Evolutionary conservation across 2,888 invertebrate genomes (phyloP), one percentile per base, ranked within the genome.

Genomic region (Galeopsomyia nigrocyanea): DNA sequence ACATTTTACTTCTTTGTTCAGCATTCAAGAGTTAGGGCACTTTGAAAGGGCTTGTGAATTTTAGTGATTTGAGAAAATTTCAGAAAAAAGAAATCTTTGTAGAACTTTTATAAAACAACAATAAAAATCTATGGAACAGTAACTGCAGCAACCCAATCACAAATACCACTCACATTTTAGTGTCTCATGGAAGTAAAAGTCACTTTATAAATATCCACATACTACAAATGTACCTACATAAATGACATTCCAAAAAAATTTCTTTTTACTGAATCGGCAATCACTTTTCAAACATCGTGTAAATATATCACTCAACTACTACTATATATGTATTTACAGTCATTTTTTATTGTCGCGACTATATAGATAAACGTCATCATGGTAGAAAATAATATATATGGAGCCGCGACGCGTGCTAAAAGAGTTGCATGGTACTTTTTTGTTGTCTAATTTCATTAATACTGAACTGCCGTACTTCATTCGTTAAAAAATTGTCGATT

Each of bases 21-120:
- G 84, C 83, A 81, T 81, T 78, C 70, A 84, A 80, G 81, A 83
- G 76, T 70, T 82, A 83, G 84, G 84, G 84, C 83, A 84, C 84
- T 84, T 84, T 65, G 77, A 82, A 79, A 76, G 77, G 80, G 79
- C 61, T 60, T 49, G 56, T 71, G 26, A 75, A 62, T 63, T n/a
- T 70, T 65, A 63, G 62, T 61, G 60, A 69, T 61, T 56, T 22
- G 3, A 66, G 57, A 67, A 50, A 57, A 2, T 49, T 22, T 47
- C 26, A 58, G 26, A 57, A 51, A 62, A n/a, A 72, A 67, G 39
- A 72, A 57, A 72, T 62, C 26, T 7, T 51, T 63, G 51, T 50
- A 19, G 50, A 62, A 61, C 51, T 47, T 13, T 19, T 49, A 51
- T 55, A 2, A 62, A 56, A 47, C 50, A 50, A 63, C 49, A 39